Conservation (phyloP, 2,888 invertebrate genomes). For the Spilarctia lutea region DNA sequence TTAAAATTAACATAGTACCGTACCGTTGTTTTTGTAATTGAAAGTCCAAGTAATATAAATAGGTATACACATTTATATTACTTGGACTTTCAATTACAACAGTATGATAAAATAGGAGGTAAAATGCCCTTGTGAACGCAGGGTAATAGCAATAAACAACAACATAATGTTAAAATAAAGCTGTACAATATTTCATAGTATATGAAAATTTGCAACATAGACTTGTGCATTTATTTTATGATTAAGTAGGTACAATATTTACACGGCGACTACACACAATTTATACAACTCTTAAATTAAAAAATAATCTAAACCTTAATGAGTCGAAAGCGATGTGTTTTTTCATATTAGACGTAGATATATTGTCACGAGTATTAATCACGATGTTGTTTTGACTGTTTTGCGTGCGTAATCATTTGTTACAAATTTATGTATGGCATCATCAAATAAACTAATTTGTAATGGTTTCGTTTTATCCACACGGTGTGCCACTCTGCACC, state of each 20-base stretch:
- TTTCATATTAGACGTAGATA: constrained; percentile 1
- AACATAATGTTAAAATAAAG: constrained; percentile 20
- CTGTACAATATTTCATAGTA: constrained; percentile 66
- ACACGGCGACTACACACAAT: constrained; percentile 51
- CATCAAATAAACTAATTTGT: neutral
- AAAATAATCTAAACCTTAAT: constrained; percentile 27
- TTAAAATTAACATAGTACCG: neutral
- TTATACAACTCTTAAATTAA: constrained; percentile 43
- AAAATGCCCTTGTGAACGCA: neutral
- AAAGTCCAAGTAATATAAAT: too few relatives aligned
- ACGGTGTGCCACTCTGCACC: neutral
- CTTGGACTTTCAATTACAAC: neutral
- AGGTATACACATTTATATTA: neutral
- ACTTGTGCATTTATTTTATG: constrained; percentile 47
- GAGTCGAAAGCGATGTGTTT: constrained; percentile 6
- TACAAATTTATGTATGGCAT: neutral
- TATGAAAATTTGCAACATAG: constrained; percentile 39
- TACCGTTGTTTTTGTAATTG: too few relatives aligned
- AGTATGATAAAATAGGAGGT: neutral
- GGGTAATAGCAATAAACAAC: neutral
- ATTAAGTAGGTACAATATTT: constrained; percentile 58
- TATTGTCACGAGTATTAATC: too few relatives aligned
- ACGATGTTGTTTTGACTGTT: neutral
- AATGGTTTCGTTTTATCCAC: too few relatives aligned
- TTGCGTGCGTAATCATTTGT: neutral